These are phyloP conservation scores for Euura lappo DNA, from an alignment of 1,140 invertebrate species.

Conservation along the genomic window DNA sequence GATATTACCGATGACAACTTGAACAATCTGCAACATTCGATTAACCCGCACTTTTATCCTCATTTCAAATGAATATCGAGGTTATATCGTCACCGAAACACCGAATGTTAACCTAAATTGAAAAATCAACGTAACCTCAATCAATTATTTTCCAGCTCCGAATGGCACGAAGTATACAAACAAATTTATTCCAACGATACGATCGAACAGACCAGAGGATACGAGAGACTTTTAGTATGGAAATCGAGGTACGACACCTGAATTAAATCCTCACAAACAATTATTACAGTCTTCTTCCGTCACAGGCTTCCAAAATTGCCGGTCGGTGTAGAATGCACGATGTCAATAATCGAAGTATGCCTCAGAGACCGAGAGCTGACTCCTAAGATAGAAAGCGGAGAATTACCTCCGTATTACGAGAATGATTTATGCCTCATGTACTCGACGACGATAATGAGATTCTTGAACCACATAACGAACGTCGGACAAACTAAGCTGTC, in stretches of 20 bases:
- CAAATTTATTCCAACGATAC: slow-evolving; percentile 60
- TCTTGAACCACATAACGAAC: slow-evolving; percentile 67
- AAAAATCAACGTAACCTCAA: slow-evolving; percentile 6
- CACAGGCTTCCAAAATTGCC: slow-evolving; percentile 67
- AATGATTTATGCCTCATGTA: slow-evolving; percentile 65
- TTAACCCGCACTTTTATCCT: not conserved
- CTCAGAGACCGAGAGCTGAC: slow-evolving; percentile 53
- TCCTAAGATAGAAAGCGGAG: slow-evolving; percentile 38
- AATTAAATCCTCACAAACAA: slow-evolving; percentile 6
- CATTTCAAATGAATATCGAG: not conserved
- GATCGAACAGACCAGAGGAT: slow-evolving; percentile 55
- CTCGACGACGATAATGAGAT: slow-evolving; percentile 67
- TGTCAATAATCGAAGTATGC: slow-evolving; percentile 68
- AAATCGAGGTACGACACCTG: slow-evolving; percentile 56
- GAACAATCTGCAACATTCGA: not conserved
- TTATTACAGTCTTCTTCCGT: slow-evolving; percentile 11
- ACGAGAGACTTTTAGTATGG: slow-evolving; percentile 65
- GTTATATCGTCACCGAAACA: not conserved
- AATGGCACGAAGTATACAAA: slow-evolving; percentile 66
- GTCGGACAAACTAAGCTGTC: slow-evolving; percentile 58
- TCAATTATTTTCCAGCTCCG: slow-evolving; percentile 49
- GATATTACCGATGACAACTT: not conserved
- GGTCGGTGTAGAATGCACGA: slow-evolving; percentile 71
- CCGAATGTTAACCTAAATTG: not conserved
- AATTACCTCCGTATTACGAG: slow-evolving; percentile 51